Conservation (phyloP, 1,140 invertebrate species). For the Aleiodes sp. region DNA sequence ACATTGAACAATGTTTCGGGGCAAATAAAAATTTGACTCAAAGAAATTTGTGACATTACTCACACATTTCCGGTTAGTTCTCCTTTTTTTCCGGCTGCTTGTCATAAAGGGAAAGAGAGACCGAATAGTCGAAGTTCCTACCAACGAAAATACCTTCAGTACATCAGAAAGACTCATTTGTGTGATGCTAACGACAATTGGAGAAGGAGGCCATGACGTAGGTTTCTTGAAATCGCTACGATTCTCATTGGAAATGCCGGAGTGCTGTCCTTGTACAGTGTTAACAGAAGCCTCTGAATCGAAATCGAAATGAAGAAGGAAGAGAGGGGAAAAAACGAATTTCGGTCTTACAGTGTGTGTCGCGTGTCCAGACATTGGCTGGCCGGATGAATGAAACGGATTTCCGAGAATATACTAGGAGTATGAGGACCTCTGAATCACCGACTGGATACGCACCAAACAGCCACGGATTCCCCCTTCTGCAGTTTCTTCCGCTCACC, state of each 20-base stretch:
- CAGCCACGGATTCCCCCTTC: not conserved
- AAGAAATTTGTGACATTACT: not conserved
- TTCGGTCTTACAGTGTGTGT: not conserved
- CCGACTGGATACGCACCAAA: slow-evolving; percentile 1
- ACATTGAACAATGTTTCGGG: not conserved
- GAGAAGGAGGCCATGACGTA: not conserved
- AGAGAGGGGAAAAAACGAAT: not conserved
- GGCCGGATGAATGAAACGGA: slow-evolving; percentile 9
- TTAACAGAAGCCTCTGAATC: no score
- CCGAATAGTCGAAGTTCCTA: no score
- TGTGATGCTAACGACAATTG: not conserved
- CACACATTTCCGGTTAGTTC: no score
- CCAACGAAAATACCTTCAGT: no score
- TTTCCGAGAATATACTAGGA: slow-evolving; percentile 10
- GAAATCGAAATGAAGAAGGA: not conserved
- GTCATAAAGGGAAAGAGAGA: no score
- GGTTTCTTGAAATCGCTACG: not conserved
- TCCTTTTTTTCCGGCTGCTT: no score
- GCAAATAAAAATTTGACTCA: no score
- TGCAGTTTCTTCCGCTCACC: not conserved
- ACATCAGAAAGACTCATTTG: not conserved
- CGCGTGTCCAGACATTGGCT: not conserved
- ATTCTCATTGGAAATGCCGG: not conserved
- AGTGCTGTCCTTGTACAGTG: no score
- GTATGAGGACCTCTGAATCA: slow-evolving; percentile 10